These are phyloP conservation scores for Halocaridina rubra DNA, from an alignment of 2,888 invertebrate species.

Conservation along the genomic window DNA sequence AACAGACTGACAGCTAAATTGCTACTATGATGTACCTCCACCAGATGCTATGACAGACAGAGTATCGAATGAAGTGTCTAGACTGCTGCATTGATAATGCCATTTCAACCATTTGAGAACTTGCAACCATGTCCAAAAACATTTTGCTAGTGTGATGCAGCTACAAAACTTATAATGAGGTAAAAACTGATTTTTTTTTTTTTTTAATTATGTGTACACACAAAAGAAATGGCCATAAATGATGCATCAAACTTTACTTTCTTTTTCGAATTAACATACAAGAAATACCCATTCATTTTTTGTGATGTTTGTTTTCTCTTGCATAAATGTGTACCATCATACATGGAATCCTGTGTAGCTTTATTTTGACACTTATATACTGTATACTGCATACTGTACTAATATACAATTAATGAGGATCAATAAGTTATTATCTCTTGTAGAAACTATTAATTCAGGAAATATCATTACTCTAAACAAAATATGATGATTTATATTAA, in stretches of 20 bases:
- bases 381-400: no score
- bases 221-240: not conserved
- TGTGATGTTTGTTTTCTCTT: slow-evolving; percentile 5
- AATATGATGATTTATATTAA: no score
- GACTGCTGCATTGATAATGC: slow-evolving; percentile 15
- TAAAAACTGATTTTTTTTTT: not conserved
- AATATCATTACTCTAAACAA: no score
- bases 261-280: not conserved
- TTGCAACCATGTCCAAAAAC: slow-evolving; percentile 21
- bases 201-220: not conserved
- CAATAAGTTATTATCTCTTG: no score
- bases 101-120: not conserved
- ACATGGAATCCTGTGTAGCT: no score
- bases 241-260: slow-evolving; percentile 14
- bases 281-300: slow-evolving; percentile 10
- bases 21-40: not conserved
- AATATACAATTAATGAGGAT: no score
- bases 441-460: no score
- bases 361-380: no score
- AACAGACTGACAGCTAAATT: not conserved
- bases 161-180: not conserved
- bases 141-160: slow-evolving; percentile 12
- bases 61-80: not conserved
- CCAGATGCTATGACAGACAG: slow-evolving; percentile 22
- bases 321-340: not conserved